Conservation (phyloP, 2,888 invertebrate genomes). For the Nephrotoma flavescens region DNA sequence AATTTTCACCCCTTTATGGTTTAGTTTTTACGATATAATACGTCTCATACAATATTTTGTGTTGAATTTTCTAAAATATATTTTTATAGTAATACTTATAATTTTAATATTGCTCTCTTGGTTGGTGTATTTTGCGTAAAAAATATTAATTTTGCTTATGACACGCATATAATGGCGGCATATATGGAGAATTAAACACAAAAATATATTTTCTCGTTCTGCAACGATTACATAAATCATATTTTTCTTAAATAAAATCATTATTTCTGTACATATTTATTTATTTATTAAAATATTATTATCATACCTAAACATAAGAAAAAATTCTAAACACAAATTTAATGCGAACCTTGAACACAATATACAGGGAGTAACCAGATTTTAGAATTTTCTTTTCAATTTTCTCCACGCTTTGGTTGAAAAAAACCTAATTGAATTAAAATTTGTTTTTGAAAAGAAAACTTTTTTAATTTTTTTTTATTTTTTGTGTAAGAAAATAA, state of each 20-base stretch:
- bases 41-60: background rate
- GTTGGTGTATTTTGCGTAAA: background rate
- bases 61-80: background rate
- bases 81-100: background rate
- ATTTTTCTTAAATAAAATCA: background rate
- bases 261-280: background rate
- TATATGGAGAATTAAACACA: background rate
- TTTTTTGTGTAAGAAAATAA: background rate
- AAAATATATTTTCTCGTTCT: background rate
- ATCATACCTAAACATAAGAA: background rate
- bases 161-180: background rate
- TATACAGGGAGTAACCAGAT: background rate
- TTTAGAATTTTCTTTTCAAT: background rate
- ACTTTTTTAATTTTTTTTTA: background rate
- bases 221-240: background rate
- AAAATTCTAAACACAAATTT: background rate
- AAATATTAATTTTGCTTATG: background rate
- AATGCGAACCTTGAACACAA: background rate
- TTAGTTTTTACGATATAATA: background rate
- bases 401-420: background rate
- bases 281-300: background rate
- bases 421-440: background rate
- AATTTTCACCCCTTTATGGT: background rate
- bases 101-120: background rate
- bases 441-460: background rate